Base-by-base conservation (phyloP, 2,797 vertebrate genomes). In the Adrianichthys oophorus region DNA sequence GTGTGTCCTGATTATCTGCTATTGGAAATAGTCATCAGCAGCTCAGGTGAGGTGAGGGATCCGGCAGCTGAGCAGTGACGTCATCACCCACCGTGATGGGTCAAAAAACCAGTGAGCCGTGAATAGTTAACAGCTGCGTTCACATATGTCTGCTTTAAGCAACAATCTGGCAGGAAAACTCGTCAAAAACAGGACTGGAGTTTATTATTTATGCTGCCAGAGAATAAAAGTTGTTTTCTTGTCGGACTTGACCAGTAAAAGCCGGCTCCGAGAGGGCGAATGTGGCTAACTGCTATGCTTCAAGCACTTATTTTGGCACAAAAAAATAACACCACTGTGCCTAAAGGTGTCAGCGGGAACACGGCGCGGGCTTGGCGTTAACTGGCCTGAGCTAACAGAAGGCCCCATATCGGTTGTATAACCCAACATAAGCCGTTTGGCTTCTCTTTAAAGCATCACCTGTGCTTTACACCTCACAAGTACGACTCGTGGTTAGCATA, bases 401-500 rank as follows among this genome's bases (percentile, higher is more conserved):
- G 37, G 14, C 24, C 40, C 2, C 21, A 7, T 16, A 37, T 1
- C 2, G 2, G 45, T 41, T 58, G 52, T 51, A 29, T 41, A 55
- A 50, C 47, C 56, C 2, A 48, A 5, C 48, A 40, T 18, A 17
- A 63, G 21, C 57, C 52, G 23, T 42, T 37, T 59, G 7, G 16
- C 29, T 47, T 10, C 18, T 24, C 24, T 63, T 68, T 48, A 56
- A 65, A 52, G 15, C 40, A 8, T 17, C 64, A 70, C 58, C 52
- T 53, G 48, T 15, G 13, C 68, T 41, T 21, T 67, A 24, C 56
- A 32, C 66, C 32, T 37, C 32, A 37, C 32, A 37, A 37, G 32
- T 37, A 12, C 32, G 73, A 85, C 84, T 73, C 85, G 85, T 87
- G 85, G 84, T 86, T 86, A 86, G 85, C 85, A 76, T 66, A 49